Percentiles rank a stretch among this genome's conserved stretches.
phyloP scores from a whole-genome alignment of 2,797 vertebrate genomes.

The Sebastes steindachneri region DNA sequence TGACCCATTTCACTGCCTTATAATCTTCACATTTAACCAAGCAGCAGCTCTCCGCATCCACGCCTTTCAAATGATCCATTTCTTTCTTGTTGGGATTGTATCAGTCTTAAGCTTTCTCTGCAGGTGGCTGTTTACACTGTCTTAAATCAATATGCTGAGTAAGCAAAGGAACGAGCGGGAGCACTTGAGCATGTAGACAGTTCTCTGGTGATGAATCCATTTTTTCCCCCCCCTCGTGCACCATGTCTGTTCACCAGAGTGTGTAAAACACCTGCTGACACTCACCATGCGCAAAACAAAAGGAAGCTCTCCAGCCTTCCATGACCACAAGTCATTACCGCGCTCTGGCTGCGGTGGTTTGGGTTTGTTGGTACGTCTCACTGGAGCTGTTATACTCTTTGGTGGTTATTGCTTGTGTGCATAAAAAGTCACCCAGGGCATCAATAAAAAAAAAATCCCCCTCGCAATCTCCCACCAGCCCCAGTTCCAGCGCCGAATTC shows the following conservation, averaged over 20 bases:
- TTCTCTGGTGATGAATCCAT: constrained; percentile 47
- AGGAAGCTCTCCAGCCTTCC: constrained; percentile 4
- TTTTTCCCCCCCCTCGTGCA: constrained; percentile 27
- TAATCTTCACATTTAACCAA: constrained; percentile 18
- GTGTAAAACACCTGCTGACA: constrained; percentile 52
- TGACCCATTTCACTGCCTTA: constrained; percentile 4
- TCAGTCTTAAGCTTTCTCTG: constrained; percentile 5
- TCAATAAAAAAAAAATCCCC: constrained; percentile 59
- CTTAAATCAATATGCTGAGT: constrained; percentile 57
- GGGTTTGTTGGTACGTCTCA: constrained; percentile 43
- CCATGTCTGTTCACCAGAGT: constrained; percentile 17
- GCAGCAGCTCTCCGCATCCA: not conserved
- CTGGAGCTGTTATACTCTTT: constrained; percentile 46
- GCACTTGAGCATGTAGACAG: constrained; percentile 29
- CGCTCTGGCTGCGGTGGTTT: not conserved
- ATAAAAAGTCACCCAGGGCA: constrained; percentile 62
- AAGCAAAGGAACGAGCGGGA: constrained; percentile 24
- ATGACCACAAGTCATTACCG: constrained; percentile 30
- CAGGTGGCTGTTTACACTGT: constrained; percentile 19
- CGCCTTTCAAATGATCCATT: not conserved
- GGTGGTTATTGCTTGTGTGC: constrained; percentile 67
- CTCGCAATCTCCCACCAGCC: constrained; percentile 39
- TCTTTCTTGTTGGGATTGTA: not conserved
- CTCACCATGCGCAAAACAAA: constrained; percentile 32
- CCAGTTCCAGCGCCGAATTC: constrained; percentile 35